Evolutionary conservation across 2,113 vertebrate genomes (phyloP).

Genomic region (Eptatretus burgeri): DNA sequence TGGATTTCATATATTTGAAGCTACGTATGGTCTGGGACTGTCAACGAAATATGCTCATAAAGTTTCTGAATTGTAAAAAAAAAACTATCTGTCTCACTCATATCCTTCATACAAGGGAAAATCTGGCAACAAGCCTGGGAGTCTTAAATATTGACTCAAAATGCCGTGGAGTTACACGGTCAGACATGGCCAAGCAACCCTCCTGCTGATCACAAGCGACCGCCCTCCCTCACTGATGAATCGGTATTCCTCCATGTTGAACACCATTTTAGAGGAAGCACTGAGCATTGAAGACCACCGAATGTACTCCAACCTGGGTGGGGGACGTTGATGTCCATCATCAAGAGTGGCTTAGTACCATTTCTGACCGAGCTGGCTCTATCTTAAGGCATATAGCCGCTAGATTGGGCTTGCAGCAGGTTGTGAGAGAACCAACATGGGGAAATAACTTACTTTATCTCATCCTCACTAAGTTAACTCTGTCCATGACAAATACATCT

Average conservation of each 20-base stretch:
- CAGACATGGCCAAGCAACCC: not conserved
- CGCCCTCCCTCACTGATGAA: not conserved
- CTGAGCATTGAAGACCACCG: not conserved
- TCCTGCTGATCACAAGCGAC: not conserved
- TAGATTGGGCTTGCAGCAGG: not conserved
- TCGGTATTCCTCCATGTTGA: no score
- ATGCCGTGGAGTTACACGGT: not conserved
- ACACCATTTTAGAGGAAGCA: slow-evolving; percentile 1
- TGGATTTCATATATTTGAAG: no score
- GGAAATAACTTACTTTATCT: not conserved
- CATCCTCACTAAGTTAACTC: not conserved
- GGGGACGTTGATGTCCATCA: not conserved
- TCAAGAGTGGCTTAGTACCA: no score
- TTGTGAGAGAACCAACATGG: not conserved
- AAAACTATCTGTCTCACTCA: no score
- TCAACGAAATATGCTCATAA: no score
- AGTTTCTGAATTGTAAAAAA: no score
- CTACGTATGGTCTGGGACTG: no score
- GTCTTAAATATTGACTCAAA: not conserved
- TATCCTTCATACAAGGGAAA: no score
- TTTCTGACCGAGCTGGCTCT: not conserved
- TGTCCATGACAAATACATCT: not conserved
- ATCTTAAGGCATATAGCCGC: not conserved
- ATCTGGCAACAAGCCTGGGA: not conserved
- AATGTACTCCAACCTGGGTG: not conserved